Evolutionary conservation across 2,113 vertebrate genomes (phyloP).

Genomic region (Chlamydotis undulata): DNA sequence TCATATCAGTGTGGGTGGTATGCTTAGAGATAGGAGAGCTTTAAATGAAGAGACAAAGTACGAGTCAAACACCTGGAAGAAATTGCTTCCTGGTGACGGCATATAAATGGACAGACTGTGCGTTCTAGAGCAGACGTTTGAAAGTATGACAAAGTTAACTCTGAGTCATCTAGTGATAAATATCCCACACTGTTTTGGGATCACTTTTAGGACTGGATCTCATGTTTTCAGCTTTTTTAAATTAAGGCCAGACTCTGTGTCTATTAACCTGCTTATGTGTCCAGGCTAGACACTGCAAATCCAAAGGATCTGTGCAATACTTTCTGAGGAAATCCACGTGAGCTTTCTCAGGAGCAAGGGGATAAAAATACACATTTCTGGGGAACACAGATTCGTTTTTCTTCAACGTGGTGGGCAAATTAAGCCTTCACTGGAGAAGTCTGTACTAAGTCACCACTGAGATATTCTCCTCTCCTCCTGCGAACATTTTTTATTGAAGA

Average conservation of each 20-base stretch:
- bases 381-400: not conserved
- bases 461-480: not conserved
- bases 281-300: not conserved
- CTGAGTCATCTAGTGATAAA: not conserved
- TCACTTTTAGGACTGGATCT: not conserved
- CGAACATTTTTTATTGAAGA: not conserved
- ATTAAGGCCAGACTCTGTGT: not conserved
- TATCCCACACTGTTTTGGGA: not conserved
- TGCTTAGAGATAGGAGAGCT: not conserved
- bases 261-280: not conserved
- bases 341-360: not conserved
- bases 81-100: slow-evolving; percentile 19
- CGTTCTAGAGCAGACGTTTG: not conserved
- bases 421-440: not conserved
- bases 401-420: not conserved
- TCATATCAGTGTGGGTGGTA: not conserved
- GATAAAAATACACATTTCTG: not conserved
- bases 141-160: not conserved
- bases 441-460: not conserved
- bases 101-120: not conserved
- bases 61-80: slow-evolving; percentile 29
- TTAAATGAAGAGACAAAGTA: slow-evolving; percentile 8
- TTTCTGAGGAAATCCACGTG: not conserved
- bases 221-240: slow-evolving; percentile 9
- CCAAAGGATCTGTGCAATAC: not conserved